phyloP scores from a whole-genome alignment of 2,888 invertebrate species.

The Hypomecis atomaria region DNA sequence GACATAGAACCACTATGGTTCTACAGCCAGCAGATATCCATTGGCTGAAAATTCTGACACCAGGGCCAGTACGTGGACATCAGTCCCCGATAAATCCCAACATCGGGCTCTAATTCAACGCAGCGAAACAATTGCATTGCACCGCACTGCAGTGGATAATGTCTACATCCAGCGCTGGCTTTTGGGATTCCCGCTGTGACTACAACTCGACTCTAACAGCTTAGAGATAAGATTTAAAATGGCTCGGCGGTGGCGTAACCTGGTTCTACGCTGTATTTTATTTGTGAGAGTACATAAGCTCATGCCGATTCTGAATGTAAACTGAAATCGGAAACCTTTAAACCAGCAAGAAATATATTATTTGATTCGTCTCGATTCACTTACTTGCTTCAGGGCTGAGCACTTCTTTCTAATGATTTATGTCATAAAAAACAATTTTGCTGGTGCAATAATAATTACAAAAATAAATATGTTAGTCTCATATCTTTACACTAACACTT shows the following conservation, averaged over 20 bases:
- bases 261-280: slow-evolving; percentile 1
- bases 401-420: no score
- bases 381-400: no score
- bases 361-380: no score
- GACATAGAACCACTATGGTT: no score
- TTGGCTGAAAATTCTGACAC: no score
- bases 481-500: no score
- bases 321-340: no score
- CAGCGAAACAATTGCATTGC: slow-evolving; percentile 38
- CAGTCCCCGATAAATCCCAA: slow-evolving; percentile 38
- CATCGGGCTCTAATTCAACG: slow-evolving; percentile 38
- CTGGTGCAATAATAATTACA: no score
- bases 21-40: no score
- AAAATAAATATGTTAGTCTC: no score
- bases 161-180: slow-evolving; percentile 35
- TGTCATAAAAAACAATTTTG: no score
- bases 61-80: no score
- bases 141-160: slow-evolving; percentile 43
- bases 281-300: slow-evolving; percentile 12
- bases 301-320: neutral
- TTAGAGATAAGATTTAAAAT: slow-evolving; percentile 20
- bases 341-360: neutral
- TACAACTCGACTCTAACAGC: slow-evolving; percentile 18
- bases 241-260: neutral
- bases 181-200: slow-evolving; percentile 6